Conservation (phyloP, 2,797 vertebrate species). For the Galagoides demidoff region DNA sequence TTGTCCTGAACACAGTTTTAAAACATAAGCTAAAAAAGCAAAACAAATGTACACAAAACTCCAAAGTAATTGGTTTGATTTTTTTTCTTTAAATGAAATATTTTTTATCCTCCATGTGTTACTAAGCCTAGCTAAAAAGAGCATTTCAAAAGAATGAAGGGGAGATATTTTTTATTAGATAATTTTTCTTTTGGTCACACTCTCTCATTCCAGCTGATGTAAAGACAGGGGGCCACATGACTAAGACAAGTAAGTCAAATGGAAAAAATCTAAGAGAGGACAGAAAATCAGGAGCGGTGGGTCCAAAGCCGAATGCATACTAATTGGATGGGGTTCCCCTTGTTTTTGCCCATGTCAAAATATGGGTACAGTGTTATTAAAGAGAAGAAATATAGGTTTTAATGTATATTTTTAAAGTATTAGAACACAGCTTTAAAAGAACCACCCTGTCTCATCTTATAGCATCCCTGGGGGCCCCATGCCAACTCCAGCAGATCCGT, state of each 20-base stretch:
- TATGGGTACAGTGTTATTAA: background rate
- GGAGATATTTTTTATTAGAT: background rate
- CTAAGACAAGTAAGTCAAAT: background rate
- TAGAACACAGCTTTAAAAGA: background rate
- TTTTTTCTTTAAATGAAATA: background rate
- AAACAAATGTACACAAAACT: background rate
- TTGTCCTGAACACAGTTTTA: background rate
- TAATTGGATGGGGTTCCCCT: background rate
- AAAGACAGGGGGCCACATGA: background rate
- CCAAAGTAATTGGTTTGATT: background rate
- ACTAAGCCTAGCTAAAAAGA: background rate
- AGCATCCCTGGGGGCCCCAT: background rate
- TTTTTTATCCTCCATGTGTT: background rate
- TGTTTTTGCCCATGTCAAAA: background rate
- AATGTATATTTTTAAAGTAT: background rate
- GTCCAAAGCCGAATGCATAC: accelerated
- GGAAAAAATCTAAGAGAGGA: background rate
- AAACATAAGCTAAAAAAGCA: background rate
- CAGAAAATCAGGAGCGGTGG: background rate
- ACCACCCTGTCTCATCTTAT: background rate
- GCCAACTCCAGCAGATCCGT: background rate
- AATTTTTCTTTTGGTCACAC: background rate
- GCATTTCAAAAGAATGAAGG: background rate
- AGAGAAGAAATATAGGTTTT: background rate
- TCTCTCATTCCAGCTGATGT: background rate